phyloP scores from a whole-genome alignment of 2,797 vertebrate species.

The Lemur catta region DNA sequence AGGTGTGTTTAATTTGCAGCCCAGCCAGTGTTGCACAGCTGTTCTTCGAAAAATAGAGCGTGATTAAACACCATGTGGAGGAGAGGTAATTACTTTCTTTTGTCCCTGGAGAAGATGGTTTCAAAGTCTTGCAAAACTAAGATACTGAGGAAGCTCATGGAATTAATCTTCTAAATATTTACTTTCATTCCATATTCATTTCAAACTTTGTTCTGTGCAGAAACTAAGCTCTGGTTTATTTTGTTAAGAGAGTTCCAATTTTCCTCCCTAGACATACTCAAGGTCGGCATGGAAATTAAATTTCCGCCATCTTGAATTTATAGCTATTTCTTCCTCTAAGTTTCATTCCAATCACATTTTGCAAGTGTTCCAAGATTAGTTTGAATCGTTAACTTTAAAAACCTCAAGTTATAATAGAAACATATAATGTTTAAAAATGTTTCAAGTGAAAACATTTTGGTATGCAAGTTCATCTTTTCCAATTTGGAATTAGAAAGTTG shows the following conservation, averaged over 20 bases:
- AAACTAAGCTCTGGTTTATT: not conserved
- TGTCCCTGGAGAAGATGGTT: slow-evolving; percentile 78
- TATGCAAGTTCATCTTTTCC: not conserved
- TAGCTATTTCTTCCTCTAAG: not conserved
- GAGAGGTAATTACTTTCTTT: slow-evolving; percentile 78
- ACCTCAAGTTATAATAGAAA: not conserved
- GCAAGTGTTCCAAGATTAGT: not conserved
- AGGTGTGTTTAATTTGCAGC: slow-evolving; percentile 65
- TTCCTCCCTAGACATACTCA: slow-evolving; percentile 27
- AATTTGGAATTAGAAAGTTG: not conserved
- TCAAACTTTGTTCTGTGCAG: slow-evolving; percentile 37
- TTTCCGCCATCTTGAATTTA: slow-evolving; percentile 35
- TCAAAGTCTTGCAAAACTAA: slow-evolving; percentile 60
- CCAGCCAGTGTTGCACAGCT: slow-evolving; percentile 74
- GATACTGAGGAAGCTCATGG: slow-evolving; percentile 22
- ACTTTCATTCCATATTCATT: slow-evolving; percentile 54
- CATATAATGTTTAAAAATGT: not conserved
- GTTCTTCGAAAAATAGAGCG: slow-evolving; percentile 68
- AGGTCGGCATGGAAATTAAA: slow-evolving; percentile 46
- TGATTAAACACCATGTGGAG: slow-evolving; percentile 74
- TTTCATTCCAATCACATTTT: slow-evolving; percentile 21
- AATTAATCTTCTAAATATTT: slow-evolving; percentile 74
- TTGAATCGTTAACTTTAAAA: slow-evolving; percentile 35
- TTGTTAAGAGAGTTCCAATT: slow-evolving; percentile 38
- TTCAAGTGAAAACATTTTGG: not conserved